Evolutionary conservation across 1,140 invertebrate genomes (phyloP), one percentile per base, ranked within the genome.

Genomic region (Drosophila azteca): DNA sequence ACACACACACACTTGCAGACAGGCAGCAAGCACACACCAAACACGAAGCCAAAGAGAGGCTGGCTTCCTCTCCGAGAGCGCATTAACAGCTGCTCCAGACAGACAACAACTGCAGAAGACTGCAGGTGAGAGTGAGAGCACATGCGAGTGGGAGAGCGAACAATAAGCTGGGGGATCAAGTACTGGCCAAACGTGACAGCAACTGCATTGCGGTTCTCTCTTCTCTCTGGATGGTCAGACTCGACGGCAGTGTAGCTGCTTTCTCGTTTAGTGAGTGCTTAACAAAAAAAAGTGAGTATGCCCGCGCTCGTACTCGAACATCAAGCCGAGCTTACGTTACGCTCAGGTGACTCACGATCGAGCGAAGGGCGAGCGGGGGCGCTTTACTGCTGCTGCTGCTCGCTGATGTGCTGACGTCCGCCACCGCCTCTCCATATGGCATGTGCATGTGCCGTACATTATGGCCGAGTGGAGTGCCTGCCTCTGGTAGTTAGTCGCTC

Each of bases 281-380:
- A 39, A 20, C 17, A 4, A 26, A 13, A 4, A 5, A 11, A 11
- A 13, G 43, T 48, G 51, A 51, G 70, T 54, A 59, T 72, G 58
- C n/a, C 69, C 71, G 69, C 60, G 39, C 58, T 73, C 52, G 8
- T 52, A 44, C 43, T 55, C 78, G 59, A 84, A 70, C 82, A 81
- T 79, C 74, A 85, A 79, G 76, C 82, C 83, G 77, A 68, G 87
- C 88, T 90, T 90, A 88, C 88, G 87, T 90, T 90, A 90, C 88
- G 87, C 87, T 87, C 88, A 90, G 88, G 79, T 90, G 87, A 90
- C 72, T 90, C 87, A 90, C 88, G 75, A 90, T 48, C 61, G 57
- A 70, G 59, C 73, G 29, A 87, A 82, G 82, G 82, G 82, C 82
- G 63, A 63, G 79, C 76, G 71, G 79, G 66, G 71, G 75, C 75